Conservation (phyloP, 2,797 vertebrate genomes). For the Pipistrellus kuhlii region DNA sequence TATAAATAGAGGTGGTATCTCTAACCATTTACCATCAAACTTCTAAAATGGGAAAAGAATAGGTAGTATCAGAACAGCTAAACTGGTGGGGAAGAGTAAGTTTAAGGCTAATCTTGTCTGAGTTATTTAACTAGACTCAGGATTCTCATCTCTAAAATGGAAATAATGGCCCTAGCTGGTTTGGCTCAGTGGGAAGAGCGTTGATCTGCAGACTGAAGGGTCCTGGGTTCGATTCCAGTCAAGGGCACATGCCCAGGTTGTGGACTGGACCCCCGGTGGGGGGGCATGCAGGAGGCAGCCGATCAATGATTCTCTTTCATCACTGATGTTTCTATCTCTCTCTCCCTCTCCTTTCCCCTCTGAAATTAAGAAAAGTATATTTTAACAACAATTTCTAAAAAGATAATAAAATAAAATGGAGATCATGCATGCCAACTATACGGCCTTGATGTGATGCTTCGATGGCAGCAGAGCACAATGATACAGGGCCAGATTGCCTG, state of each 20-base stretch:
- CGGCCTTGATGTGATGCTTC: neutral
- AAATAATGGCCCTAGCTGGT: neutral
- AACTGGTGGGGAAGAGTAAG: neutral
- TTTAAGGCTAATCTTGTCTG: neutral
- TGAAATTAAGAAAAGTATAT: too few species aligned
- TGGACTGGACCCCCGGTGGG: too few species aligned
- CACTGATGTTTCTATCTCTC: too few species aligned
- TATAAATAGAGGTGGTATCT: conserved; percentile 67
- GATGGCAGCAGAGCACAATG: neutral
- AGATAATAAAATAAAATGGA: neutral
- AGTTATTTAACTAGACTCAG: neutral
- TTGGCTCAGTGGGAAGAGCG: too few species aligned
- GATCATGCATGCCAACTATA: neutral
- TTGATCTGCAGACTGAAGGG: too few species aligned
- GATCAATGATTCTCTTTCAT: too few species aligned
- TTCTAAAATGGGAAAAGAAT: conserved; percentile 58
- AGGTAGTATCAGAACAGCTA: neutral
- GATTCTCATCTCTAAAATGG: neutral
- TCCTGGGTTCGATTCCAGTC: too few species aligned
- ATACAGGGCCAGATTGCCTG: neutral
- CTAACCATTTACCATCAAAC: conserved; percentile 10
- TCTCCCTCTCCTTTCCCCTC: too few species aligned
- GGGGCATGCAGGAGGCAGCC: too few species aligned
- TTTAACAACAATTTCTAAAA: too few species aligned
- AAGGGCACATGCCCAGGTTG: too few species aligned